phyloP scores from a whole-genome alignment of 2,888 invertebrate genomes.

The Synanthedon tipuliformis region DNA sequence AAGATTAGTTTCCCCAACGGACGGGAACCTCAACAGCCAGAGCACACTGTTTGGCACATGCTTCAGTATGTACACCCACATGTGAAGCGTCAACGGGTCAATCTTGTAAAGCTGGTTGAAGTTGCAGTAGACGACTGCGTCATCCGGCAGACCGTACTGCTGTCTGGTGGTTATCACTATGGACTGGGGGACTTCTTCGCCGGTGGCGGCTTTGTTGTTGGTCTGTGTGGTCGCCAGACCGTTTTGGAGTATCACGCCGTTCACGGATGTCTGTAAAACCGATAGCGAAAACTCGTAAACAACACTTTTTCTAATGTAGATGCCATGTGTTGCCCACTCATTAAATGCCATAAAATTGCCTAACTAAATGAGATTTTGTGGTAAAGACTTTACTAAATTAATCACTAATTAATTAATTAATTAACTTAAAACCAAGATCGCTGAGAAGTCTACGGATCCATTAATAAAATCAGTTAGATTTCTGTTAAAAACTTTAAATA shows the following conservation, averaged over 20 bases:
- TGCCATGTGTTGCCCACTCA: too few relatives aligned
- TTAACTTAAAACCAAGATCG: too few relatives aligned
- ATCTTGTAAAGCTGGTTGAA: constrained; percentile 99
- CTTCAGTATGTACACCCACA: constrained; percentile 96
- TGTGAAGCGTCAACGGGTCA: constrained; percentile 94
- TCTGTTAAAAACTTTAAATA: too few relatives aligned
- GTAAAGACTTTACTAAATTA: too few relatives aligned
- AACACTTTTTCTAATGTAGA: too few relatives aligned
- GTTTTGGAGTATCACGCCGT: constrained; percentile 96
- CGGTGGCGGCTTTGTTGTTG: constrained; percentile 98
- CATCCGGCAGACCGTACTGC: constrained; percentile 96
- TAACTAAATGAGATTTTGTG: too few relatives aligned
- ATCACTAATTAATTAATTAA: too few relatives aligned
- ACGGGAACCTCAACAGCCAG: constrained; percentile 96
- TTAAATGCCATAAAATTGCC: too few relatives aligned
- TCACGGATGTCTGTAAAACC: constrained; percentile 83
- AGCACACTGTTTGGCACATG: constrained; percentile 94
- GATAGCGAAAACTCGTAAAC: too few relatives aligned
- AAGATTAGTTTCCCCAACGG: constrained; percentile 87
- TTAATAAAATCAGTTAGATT: too few relatives aligned
- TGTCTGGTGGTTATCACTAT: constrained; percentile 96
- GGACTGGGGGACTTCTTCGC: constrained; percentile 96
- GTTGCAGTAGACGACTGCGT: constrained; percentile 98
- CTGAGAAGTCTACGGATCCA: too few relatives aligned
- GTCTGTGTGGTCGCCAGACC: constrained; percentile 97